Evolutionary conservation across 2,888 invertebrate genomes (phyloP).

Genomic region (Macrophya annulata): DNA sequence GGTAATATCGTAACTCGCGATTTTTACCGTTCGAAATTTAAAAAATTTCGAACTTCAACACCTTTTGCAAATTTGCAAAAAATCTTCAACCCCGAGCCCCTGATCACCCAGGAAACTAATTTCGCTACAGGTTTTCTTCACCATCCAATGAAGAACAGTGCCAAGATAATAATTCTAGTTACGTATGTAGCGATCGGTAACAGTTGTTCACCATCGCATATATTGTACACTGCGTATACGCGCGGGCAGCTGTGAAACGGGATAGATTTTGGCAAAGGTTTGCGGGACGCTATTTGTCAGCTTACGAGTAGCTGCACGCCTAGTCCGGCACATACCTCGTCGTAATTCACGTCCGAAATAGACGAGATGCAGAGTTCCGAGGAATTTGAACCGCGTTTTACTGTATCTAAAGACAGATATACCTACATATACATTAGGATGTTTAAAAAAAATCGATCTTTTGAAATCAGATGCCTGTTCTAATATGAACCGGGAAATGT

Average conservation of each 20-base stretch:
- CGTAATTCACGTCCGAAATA: constrained; percentile 42
- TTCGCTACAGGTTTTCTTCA: not conserved
- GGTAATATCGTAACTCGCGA: no score
- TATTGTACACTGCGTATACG: not conserved
- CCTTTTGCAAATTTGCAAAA: no score
- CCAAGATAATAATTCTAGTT: constrained; percentile 32
- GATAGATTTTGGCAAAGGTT: constrained; percentile 41
- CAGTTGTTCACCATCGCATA: constrained; percentile 8
- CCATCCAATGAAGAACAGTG: constrained; percentile 34
- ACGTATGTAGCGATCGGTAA: constrained; percentile 13
- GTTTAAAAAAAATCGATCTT: no score
- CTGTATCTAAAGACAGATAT: not conserved
- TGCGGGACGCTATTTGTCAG: constrained; percentile 33
- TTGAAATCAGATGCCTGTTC: no score
- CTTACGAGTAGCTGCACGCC: constrained; percentile 1
- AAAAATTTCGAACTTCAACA: no score
- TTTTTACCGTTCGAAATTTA: no score
- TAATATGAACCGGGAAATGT: no score
- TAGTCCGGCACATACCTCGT: constrained; percentile 33
- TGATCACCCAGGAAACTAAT: not conserved
- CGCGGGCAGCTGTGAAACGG: constrained; percentile 20
- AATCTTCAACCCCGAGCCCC: no score
- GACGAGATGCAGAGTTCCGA: constrained; percentile 23
- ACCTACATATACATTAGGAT: not conserved
- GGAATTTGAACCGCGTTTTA: constrained; percentile 9